These are phyloP conservation scores for Nomada hirtipes DNA, from an alignment of 2,888 invertebrate species.

Conservation along the genomic window DNA sequence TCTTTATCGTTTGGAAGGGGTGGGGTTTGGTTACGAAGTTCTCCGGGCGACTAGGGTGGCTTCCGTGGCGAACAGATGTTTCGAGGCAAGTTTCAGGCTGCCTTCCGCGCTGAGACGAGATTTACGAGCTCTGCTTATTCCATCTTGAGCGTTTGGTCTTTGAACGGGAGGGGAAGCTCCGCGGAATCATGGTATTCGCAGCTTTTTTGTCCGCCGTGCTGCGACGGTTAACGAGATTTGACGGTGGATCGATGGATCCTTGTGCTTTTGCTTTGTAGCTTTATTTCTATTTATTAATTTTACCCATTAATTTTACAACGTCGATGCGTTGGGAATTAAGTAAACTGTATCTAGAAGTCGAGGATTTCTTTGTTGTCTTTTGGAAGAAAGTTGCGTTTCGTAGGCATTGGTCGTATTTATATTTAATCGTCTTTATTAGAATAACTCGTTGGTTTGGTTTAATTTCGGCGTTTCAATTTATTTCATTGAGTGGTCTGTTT, in stretches of 20 bases:
- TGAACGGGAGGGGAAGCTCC: neutral
- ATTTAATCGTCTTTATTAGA: no score
- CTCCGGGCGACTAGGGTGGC: neutral
- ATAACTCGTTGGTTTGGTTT: no score
- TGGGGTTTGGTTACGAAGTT: neutral
- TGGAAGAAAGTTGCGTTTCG: no score
- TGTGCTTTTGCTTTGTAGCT: no score
- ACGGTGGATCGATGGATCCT: neutral
- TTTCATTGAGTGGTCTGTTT: no score
- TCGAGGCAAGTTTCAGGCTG: neutral
- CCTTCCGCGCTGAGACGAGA: neutral
- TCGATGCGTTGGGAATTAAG: no score
- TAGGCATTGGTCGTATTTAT: no score
- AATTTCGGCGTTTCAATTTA: no score
- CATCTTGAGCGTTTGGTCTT: neutral
- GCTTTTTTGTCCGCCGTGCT: neutral
- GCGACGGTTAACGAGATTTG: neutral
- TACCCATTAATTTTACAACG: no score
- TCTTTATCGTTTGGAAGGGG: neutral
- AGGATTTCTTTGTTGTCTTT: no score
- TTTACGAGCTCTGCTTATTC: slow-evolving; percentile 1
- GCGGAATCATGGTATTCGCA: neutral
- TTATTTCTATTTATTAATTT: no score
- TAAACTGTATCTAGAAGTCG: no score
- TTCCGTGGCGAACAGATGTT: neutral